Evolutionary conservation across 2,797 vertebrate species (phyloP).

Genomic region (Leptodactylus fallax): DNA sequence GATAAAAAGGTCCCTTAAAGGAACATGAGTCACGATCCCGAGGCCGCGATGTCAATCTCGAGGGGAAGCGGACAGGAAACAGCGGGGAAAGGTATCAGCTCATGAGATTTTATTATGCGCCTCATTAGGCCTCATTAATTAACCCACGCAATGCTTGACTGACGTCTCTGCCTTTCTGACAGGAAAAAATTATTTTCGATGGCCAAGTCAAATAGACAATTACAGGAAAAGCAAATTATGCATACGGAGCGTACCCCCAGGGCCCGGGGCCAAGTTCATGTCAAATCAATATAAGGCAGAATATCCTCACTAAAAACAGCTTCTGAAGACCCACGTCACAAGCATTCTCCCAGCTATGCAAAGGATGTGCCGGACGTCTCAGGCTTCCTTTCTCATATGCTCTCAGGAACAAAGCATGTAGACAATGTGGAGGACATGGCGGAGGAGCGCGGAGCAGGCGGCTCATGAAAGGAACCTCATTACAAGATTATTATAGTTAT

Average conservation of each 20-base stretch:
- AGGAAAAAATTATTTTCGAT: slow-evolving; percentile 83
- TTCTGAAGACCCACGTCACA: slow-evolving; percentile 89
- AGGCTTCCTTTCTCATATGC: slow-evolving; percentile 98
- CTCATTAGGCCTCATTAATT: slow-evolving; percentile 89
- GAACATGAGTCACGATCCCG: slow-evolving; percentile 78
- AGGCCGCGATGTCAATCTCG: slow-evolving; percentile 73
- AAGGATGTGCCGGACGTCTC: slow-evolving; percentile 96
- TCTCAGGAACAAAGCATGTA: slow-evolving; percentile 79
- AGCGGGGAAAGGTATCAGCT: slow-evolving; percentile 74
- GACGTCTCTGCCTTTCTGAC: slow-evolving; percentile 83
- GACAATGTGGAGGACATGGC: slow-evolving; percentile 72
- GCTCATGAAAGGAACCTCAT: slow-evolving; percentile 23
- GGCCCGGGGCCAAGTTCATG: slow-evolving; percentile 92
- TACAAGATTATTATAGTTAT: neutral
- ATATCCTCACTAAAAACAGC: slow-evolving; percentile 90
- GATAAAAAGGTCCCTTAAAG: slow-evolving; percentile 71
- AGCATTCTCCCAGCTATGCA: slow-evolving; percentile 89
- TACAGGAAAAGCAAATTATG: slow-evolving; percentile 98
- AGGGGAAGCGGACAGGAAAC: slow-evolving; percentile 72
- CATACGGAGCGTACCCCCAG: slow-evolving; percentile 91
- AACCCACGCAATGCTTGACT: slow-evolving; percentile 76
- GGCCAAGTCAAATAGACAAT: slow-evolving; percentile 94
- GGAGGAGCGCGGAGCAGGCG: slow-evolving; percentile 34
- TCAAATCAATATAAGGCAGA: slow-evolving; percentile 95
- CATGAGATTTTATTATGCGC: slow-evolving; percentile 83